phyloP scores from a whole-genome alignment of 2,797 vertebrate species.

The Chloroceryle amazona region DNA sequence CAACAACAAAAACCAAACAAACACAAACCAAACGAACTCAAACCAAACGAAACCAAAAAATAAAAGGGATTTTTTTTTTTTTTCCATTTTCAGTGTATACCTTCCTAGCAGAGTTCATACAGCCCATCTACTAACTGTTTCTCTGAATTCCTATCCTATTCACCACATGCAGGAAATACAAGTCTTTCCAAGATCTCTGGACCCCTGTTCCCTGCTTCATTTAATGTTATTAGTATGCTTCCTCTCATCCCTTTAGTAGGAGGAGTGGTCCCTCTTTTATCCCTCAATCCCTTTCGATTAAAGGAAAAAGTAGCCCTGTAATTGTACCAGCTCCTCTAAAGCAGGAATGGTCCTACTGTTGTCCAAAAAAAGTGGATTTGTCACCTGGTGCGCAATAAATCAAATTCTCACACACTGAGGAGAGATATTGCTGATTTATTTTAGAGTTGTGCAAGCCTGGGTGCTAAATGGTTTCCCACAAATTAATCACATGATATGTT shows the following conservation, averaged over 20 bases:
- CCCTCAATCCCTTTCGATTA: neutral
- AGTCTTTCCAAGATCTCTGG: neutral
- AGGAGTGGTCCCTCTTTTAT: neutral
- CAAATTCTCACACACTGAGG: too few relatives aligned
- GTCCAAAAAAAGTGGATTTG: too few relatives aligned
- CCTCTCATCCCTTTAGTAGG: neutral
- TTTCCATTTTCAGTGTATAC: neutral
- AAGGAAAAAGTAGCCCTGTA: neutral
- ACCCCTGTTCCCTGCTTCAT: neutral
- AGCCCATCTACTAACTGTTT: neutral
- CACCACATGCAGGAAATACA: neutral
- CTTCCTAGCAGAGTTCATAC: neutral
- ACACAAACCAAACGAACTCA: too few relatives aligned
- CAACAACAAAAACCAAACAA: neutral
- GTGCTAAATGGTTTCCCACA: too few relatives aligned
- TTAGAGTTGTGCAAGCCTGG: too few relatives aligned
- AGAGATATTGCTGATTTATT: too few relatives aligned
- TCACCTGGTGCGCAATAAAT: too few relatives aligned
- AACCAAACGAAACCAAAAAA: too few relatives aligned
- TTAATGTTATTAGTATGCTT: neutral
- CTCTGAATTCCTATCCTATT: neutral
- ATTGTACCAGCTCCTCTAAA: neutral
- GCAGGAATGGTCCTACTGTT: neutral
- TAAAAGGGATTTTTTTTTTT: neutral
- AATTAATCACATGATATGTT: too few relatives aligned